Base-by-base conservation (phyloP, 2,113 vertebrate species). In the Monopterus albus region DNA sequence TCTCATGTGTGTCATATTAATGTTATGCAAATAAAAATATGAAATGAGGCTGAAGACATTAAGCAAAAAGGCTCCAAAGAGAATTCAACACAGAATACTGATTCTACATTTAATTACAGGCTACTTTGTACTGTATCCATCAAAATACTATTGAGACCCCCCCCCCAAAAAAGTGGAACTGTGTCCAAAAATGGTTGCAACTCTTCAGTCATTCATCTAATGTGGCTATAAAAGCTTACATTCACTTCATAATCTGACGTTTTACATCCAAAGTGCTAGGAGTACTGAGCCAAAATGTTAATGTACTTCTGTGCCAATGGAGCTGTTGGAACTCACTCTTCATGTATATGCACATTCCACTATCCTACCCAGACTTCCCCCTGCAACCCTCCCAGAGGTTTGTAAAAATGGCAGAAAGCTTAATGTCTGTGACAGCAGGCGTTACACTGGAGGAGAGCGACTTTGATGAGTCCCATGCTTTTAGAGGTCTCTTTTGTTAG, bases 401-500 rank as follows among this genome's bases (percentile, higher is more conserved):
- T 85, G 86, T 86, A 82, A 88, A 90, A 91, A 82, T 10, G 46
- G 85, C 81, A 88, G 66, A 52, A 64, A 71, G 86, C 87, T 88
- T 84, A 83, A 49, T 43, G 66, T 50, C 50, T 46, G 74, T 80
- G 81, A 81, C 84, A 73, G 84, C 83, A 57, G 57, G 72, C 78
- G 66, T 85, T 78, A 83, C 52, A 18, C 20, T 20, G 67, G 68
- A 75, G 81, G 71, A 81, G 69, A 75, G 78, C 39, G 51, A 84
- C 83, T 83, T 87, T 86, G 89, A 90, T 84, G 82, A 89, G 78
- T 76, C 72, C 78, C 47, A 2, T 69, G 81, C 79, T 84, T 88
- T 84, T 82, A 77, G 71, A 89, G 81, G 78, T 72, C 78, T 58
- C 81, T 83, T 91, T 90, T 92, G 91, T 91, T 73, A 82, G 74